Evolutionary conservation across 1,140 invertebrate genomes (phyloP).

Genomic region (Drosophila littoralis): DNA sequence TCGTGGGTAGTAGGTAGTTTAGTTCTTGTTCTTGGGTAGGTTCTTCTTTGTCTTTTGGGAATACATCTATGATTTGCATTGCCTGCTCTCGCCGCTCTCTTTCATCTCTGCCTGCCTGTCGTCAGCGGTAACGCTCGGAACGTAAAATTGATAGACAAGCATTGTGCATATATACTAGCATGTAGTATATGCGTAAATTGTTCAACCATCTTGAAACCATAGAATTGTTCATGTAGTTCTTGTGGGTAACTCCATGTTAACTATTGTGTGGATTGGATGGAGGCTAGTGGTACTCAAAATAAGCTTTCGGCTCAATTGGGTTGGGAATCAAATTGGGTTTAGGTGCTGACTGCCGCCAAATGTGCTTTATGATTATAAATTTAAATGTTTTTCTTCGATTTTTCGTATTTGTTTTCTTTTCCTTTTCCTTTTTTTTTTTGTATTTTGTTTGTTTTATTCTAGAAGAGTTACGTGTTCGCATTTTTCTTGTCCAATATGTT

Average conservation of each 20-base stretch:
- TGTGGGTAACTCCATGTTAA: conserved; percentile 26
- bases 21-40: conserved; percentile 66
- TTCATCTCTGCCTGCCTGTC: background rate
- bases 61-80: conserved; percentile 77
- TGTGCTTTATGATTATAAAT: conserved; percentile 39
- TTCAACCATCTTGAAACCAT: conserved; percentile 82
- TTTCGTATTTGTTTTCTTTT: conserved; percentile 3
- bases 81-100: background rate
- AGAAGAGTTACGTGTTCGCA: conserved; percentile 37
- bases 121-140: conserved; percentile 52
- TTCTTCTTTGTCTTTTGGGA: conserved; percentile 57
- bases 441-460: conserved; percentile 40
- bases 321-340: conserved; percentile 12
- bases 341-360: conserved; percentile 40
- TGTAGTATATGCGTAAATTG: conserved; percentile 60
- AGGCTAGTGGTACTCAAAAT: conserved; percentile 56
- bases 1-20: conserved; percentile 74
- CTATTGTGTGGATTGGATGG: conserved; percentile 38
- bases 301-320: conserved; percentile 58
- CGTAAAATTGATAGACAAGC: conserved; percentile 59
- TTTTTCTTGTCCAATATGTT: conserved; percentile 37
- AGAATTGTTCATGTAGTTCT: conserved; percentile 69
- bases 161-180: conserved; percentile 48
- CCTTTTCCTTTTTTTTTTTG: background rate
- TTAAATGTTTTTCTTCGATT: conserved; percentile 27